A percentile compares a stretch with the other conserved stretches of the same genome.
Evolutionary conservation across 1,140 invertebrate species (phyloP).

Genomic region (Armadillidium nasatum): DNA sequence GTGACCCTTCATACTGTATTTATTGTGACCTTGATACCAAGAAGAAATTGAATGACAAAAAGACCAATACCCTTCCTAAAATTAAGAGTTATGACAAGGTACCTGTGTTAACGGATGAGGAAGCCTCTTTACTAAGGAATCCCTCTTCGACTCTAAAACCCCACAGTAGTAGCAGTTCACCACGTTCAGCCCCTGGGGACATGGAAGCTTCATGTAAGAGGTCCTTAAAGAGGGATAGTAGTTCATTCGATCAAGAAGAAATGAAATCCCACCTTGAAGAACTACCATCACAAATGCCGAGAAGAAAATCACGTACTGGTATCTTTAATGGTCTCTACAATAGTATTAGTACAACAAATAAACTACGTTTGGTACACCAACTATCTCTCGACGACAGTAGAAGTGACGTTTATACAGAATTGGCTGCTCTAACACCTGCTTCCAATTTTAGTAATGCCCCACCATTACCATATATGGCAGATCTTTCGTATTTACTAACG

Average conservation of each 20-base stretch:
- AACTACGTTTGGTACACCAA: slow-evolving; percentile 44
- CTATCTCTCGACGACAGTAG: slow-evolving; percentile 45
- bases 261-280: slow-evolving; percentile 41
- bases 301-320: slow-evolving; percentile 39
- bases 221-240: slow-evolving; percentile 17
- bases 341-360: slow-evolving; percentile 39
- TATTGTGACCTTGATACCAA: background rate
- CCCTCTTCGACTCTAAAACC: no score
- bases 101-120: background rate
- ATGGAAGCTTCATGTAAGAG: background rate
- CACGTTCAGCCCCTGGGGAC: background rate
- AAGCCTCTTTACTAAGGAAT: background rate
- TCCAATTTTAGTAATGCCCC: slow-evolving; percentile 32
- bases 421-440: slow-evolving; percentile 34
- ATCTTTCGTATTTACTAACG: slow-evolving; percentile 38
- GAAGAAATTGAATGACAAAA: background rate
- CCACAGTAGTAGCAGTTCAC: background rate
- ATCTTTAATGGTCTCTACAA: slow-evolving; percentile 45
- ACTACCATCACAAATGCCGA: slow-evolving; percentile 41
- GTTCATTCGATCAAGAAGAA: slow-evolving; percentile 43
- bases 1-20: background rate
- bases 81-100: background rate
- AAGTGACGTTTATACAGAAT: slow-evolving; percentile 32
- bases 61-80: background rate
- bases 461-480: slow-evolving; percentile 29